A percentile compares a stretch with the other conserved stretches of the same genome.
Evolutionary conservation across 2,888 invertebrate genomes (phyloP).

Genomic region (Toxonevra muliebris): DNA sequence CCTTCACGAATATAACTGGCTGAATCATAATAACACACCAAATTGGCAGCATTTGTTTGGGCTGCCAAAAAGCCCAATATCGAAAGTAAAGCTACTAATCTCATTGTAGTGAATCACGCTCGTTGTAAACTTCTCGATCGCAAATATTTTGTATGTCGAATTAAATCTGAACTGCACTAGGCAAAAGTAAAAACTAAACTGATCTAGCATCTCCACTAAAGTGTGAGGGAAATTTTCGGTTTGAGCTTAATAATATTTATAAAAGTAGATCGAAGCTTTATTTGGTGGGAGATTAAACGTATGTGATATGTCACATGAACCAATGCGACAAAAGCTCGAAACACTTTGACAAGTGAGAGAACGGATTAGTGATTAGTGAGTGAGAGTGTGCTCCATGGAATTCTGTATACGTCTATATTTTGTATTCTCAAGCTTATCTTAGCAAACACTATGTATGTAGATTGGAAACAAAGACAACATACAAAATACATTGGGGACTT

Average conservation of each 20-base stretch:
- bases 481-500: neutral
- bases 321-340: constrained; percentile 5
- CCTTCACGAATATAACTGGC: constrained; percentile 59
- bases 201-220: constrained; percentile 21
- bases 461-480: neutral
- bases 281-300: no score
- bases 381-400: neutral
- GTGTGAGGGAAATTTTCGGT: no score
- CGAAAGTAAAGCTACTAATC: constrained; percentile 44
- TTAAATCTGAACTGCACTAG: constrained; percentile 19
- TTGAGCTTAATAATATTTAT: no score
- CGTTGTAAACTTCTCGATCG: neutral
- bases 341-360: neutral
- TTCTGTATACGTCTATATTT: neutral
- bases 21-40: constrained; percentile 62
- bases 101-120: constrained; percentile 30
- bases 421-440: neutral
- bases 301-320: neutral
- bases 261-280: no score
- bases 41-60: constrained; percentile 47
- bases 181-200: constrained; percentile 42
- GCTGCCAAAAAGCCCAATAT: constrained; percentile 44
- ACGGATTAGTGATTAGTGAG: no score
- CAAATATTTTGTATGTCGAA: neutral
- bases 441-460: neutral